phyloP scores from a whole-genome alignment of 92 coral and sea anemone genomes.

The Parazoanthus atlanticus region DNA sequence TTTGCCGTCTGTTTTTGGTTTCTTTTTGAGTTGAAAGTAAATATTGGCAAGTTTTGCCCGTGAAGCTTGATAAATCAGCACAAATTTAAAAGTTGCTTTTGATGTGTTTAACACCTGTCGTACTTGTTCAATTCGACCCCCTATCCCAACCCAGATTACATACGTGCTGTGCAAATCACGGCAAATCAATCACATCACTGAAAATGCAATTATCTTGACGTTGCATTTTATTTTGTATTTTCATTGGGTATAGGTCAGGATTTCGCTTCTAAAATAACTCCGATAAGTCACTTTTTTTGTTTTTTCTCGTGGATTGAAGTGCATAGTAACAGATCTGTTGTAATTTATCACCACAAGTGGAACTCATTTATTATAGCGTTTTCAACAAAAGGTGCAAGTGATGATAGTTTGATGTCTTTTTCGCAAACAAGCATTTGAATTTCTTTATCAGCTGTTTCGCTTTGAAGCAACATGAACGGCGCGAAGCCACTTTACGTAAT shows the following conservation, averaged over 20 bases:
- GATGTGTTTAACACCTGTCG: conserved; percentile 39
- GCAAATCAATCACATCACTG: background rate
- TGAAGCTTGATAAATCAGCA: background rate
- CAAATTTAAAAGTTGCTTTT: conserved; percentile 22
- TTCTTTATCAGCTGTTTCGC: conserved; percentile 33
- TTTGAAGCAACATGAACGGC: background rate
- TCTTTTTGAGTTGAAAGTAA: background rate
- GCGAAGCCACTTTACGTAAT: background rate
- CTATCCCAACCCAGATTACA: conserved; percentile 24
- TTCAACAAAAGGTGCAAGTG: conserved; percentile 16
- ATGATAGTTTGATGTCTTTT: conserved; percentile 21
- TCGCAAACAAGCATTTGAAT: conserved; percentile 21
- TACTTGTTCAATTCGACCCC: background rate
- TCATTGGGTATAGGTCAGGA: conserved; percentile 18
- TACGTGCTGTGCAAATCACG: conserved; percentile 47
- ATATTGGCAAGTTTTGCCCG: conserved; percentile 6
- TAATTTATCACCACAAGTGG: background rate
- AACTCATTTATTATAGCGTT: background rate
- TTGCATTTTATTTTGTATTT: background rate
- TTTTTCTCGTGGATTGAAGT: background rate
- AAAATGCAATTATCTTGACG: conserved; percentile 2
- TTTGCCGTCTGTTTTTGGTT: background rate
- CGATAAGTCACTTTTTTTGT: background rate
- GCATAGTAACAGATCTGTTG: background rate
- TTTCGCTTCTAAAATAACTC: background rate